phyloP scores from a whole-genome alignment of 2,113 vertebrate genomes.

The Talpa occidentalis region DNA sequence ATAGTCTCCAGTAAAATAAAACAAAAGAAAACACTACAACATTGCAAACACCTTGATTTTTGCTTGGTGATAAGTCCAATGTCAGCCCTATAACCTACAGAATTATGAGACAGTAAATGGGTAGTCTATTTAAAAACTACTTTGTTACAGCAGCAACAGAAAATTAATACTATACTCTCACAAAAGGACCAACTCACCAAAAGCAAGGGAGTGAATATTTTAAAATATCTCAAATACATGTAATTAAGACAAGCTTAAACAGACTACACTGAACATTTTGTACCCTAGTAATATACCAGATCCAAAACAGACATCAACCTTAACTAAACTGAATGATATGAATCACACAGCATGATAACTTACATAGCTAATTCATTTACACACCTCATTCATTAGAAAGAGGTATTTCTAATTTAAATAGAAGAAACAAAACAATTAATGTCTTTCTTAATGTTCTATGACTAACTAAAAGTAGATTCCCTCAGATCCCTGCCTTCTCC shows the following conservation, averaged over 20 bases:
- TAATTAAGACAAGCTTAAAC: not conserved
- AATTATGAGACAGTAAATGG: not conserved
- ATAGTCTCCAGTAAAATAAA: not conserved
- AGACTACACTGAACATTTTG: not conserved
- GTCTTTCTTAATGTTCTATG: not conserved
- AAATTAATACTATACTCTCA: not conserved
- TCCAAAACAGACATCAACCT: not conserved
- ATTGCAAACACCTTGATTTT: not conserved
- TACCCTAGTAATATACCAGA: conserved; percentile 13
- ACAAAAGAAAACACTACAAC: not conserved
- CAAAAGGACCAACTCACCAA: not conserved
- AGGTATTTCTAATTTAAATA: not conserved
- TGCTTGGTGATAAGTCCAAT: not conserved
- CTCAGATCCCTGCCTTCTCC: not conserved
- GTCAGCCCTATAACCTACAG: not conserved
- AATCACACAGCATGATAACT: not conserved
- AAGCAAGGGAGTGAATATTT: conserved; percentile 23
- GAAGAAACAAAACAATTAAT: not conserved
- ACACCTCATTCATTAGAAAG: not conserved
- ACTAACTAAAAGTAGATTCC: not conserved
- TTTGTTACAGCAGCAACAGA: not conserved
- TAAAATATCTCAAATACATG: conserved; percentile 14
- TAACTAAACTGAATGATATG: not conserved
- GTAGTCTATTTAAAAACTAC: not conserved
- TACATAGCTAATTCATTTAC: not conserved